Evolutionary conservation across 2,888 invertebrate genomes (phyloP).

Genomic region (Netelia fuscicornis): DNA sequence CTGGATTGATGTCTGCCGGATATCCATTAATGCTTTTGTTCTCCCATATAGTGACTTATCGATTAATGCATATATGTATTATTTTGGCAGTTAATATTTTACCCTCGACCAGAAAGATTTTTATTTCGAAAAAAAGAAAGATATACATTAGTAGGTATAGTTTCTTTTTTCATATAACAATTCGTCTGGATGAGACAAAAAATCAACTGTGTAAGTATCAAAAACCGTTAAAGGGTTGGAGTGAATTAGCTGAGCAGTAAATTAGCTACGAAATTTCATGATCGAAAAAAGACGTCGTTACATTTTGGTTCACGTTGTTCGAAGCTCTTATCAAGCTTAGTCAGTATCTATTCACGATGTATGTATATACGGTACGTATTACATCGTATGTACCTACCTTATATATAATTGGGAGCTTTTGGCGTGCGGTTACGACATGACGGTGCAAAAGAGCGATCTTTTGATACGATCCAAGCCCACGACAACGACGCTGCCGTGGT

Average conservation of each 20-base stretch:
- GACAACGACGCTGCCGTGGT: constrained; percentile 31
- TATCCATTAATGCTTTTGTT: too few relatives aligned
- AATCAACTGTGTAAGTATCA: not conserved
- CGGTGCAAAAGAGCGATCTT: constrained; percentile 42
- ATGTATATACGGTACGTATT: not conserved
- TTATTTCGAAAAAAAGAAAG: too few relatives aligned
- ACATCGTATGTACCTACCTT: not conserved
- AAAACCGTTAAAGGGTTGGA: not conserved
- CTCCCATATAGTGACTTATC: too few relatives aligned
- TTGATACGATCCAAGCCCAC: constrained; percentile 26
- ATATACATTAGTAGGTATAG: too few relatives aligned
- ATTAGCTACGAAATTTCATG: constrained; percentile 23
- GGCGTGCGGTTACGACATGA: constrained; percentile 29
- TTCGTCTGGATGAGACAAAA: not conserved
- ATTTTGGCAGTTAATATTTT: too few relatives aligned
- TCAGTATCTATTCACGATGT: not conserved
- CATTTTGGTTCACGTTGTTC: constrained; percentile 41
- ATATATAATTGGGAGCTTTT: constrained; percentile 36
- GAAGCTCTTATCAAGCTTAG: constrained; percentile 27
- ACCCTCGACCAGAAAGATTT: too few relatives aligned
- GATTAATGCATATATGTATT: too few relatives aligned
- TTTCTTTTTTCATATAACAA: too few relatives aligned
- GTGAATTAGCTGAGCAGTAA: not conserved
- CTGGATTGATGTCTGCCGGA: too few relatives aligned
- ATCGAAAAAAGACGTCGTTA: constrained; percentile 19